Evolutionary conservation across 2,113 vertebrate species (phyloP).

Genomic region (Anoplopoma fimbria): DNA sequence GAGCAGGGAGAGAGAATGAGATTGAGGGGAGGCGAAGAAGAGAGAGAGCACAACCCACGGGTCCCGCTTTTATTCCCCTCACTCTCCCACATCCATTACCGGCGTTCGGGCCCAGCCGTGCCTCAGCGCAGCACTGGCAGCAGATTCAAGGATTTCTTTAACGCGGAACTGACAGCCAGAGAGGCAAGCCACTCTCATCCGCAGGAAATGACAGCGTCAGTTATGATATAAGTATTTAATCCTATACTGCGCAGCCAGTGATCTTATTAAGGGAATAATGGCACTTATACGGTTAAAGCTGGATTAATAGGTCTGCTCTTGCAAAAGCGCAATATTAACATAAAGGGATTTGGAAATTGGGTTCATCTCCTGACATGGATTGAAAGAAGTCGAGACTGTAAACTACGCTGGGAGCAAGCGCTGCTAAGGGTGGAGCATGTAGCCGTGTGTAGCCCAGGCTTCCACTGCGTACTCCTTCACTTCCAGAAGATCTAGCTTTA

Average conservation of each 20-base stretch:
- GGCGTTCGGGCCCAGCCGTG: slow-evolving; percentile 49
- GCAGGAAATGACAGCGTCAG: slow-evolving; percentile 83
- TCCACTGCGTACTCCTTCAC: slow-evolving; percentile 15
- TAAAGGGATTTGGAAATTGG: slow-evolving; percentile 85
- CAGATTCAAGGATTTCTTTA: slow-evolving; percentile 76
- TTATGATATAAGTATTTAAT: slow-evolving; percentile 88
- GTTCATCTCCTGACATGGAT: slow-evolving; percentile 80
- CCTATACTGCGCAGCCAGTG: slow-evolving; percentile 86
- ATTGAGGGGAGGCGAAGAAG: slow-evolving; percentile 47
- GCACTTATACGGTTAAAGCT: slow-evolving; percentile 85
- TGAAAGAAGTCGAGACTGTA: slow-evolving; percentile 68
- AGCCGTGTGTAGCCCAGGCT: slow-evolving; percentile 33
- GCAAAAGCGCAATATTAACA: slow-evolving; percentile 86
- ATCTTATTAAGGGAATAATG: slow-evolving; percentile 89
- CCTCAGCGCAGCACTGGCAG: slow-evolving; percentile 62
- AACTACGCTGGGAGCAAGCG: slow-evolving; percentile 61
- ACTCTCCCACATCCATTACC: slow-evolving; percentile 80
- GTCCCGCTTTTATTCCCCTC: slow-evolving; percentile 70
- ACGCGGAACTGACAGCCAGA: slow-evolving; percentile 81
- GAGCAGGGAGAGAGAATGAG: slow-evolving; percentile 52
- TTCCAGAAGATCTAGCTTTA: slow-evolving; percentile 43
- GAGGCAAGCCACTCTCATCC: slow-evolving; percentile 77
- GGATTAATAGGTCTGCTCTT: slow-evolving; percentile 86
- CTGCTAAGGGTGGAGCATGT: slow-evolving; percentile 39
- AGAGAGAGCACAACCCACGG: slow-evolving; percentile 66